phyloP scores from a whole-genome alignment of 2,888 invertebrate species.

The Agonopterix arenella region DNA sequence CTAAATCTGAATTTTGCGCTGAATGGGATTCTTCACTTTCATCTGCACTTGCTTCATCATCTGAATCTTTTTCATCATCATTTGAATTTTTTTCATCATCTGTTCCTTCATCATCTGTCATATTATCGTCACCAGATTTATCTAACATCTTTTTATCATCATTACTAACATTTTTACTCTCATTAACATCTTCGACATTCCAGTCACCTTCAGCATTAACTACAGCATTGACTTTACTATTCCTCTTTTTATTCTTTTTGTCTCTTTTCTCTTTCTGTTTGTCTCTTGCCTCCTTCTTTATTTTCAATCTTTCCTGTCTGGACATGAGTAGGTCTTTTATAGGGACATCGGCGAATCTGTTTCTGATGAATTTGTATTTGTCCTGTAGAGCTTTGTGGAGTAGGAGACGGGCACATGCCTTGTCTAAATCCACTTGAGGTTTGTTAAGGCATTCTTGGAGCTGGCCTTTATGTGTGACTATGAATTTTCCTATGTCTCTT shows the following conservation, averaged over 20 bases:
- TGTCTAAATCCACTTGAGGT: constrained; percentile 49
- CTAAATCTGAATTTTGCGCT: constrained; percentile 4
- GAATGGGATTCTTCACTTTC: constrained; percentile 7
- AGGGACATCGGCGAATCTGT: constrained; percentile 49
- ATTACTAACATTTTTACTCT: constrained; percentile 10
- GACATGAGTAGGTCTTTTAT: constrained; percentile 66
- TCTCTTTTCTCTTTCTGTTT: constrained; percentile 35
- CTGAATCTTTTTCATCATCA: constrained; percentile 1
- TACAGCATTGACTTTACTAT: too few species aligned
- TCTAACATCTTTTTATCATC: constrained; percentile 1
- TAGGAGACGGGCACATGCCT: constrained; percentile 58
- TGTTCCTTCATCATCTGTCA: constrained; percentile 1
- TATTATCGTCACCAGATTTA: not conserved
- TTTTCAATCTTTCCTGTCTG: constrained; percentile 50
- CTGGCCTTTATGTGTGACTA: constrained; percentile 53
- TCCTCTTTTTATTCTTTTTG: constrained; percentile 5
- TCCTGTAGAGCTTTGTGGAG: constrained; percentile 57
- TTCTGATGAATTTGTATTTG: constrained; percentile 52
- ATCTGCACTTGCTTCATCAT: constrained; percentile 9
- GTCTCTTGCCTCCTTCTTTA: constrained; percentile 56
- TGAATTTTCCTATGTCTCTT: constrained; percentile 57
- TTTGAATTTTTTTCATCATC: constrained; percentile 7
- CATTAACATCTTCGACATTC: constrained; percentile 41
- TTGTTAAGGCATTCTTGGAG: constrained; percentile 51
- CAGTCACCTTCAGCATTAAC: constrained; percentile 46